Evolutionary conservation across 2,888 invertebrate genomes (phyloP).

Genomic region (Stramonita haemastoma): DNA sequence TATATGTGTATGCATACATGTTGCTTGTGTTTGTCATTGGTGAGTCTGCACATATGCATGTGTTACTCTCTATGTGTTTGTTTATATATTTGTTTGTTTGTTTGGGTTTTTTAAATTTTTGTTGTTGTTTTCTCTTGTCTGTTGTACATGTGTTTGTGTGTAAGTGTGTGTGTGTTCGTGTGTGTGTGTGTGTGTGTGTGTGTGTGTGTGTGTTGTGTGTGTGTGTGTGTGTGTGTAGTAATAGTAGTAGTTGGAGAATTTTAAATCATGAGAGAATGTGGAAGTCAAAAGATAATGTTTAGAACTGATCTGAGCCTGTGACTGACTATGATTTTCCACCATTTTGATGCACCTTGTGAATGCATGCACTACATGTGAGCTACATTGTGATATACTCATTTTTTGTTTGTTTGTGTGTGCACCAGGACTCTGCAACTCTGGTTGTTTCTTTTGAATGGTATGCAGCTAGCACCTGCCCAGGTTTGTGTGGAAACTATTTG

Average conservation of each 20-base stretch:
- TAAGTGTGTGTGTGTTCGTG: not conserved
- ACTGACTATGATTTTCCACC: not conserved
- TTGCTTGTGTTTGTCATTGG: too few relatives aligned
- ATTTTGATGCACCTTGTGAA: not conserved
- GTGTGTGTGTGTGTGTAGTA: not conserved
- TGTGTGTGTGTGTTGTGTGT: not conserved
- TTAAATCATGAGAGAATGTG: not conserved
- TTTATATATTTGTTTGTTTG: not conserved
- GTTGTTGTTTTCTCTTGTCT: too few relatives aligned
- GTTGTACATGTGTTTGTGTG: not conserved
- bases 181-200: not conserved
- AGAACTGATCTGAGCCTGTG: too few relatives aligned
- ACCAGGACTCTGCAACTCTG: not conserved
- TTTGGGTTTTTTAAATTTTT: too few relatives aligned
- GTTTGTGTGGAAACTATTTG: not conserved
- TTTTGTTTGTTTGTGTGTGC: not conserved
- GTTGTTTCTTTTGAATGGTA: not conserved
- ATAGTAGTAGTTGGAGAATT: not conserved
- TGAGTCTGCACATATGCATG: too few relatives aligned
- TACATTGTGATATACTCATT: slow-evolving; percentile 3
- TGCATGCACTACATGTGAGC: not conserved
- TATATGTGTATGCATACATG: too few relatives aligned
- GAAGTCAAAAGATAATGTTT: not conserved
- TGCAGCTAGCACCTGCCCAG: slow-evolving; percentile 3
- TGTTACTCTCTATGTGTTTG: not conserved